Conservation (phyloP, 1,140 invertebrate species). For the Ganaspis sp. region DNA sequence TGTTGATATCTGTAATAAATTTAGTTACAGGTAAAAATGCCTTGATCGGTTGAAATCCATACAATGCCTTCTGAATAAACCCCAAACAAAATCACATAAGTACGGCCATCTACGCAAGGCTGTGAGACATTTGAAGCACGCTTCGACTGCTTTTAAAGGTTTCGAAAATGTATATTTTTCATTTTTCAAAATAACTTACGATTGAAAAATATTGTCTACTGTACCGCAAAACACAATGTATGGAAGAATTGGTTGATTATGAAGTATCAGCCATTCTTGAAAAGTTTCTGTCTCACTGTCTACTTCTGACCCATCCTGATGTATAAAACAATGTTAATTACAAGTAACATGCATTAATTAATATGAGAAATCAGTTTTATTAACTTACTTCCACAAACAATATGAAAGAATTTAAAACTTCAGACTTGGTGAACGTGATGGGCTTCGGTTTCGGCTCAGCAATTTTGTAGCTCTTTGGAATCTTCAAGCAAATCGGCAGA, state of each 20-base stretch:
- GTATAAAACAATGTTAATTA: conserved; percentile 10
- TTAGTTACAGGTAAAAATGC: neutral
- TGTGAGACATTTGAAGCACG: conserved; percentile 38
- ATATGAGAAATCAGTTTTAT: too few relatives aligned
- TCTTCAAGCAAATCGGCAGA: too few relatives aligned
- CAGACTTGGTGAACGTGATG: too few relatives aligned
- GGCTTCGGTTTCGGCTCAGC: too few relatives aligned
- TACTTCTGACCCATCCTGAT: neutral
- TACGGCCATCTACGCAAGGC: conserved; percentile 17
- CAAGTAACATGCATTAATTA: too few relatives aligned
- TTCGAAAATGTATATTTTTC: conserved; percentile 23
- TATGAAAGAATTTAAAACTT: too few relatives aligned
- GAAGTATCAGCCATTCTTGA: neutral
- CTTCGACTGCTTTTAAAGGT: conserved; percentile 34
- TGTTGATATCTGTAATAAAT: too few relatives aligned
- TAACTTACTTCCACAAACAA: too few relatives aligned
- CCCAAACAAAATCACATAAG: conserved; percentile 31
- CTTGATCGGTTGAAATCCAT: conserved; percentile 29
- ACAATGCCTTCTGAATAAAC: conserved; percentile 34
- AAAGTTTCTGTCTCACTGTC: too few relatives aligned
- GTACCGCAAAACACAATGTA: conserved; percentile 30
- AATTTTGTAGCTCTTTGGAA: too few relatives aligned
- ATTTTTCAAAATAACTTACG: conserved; percentile 36
- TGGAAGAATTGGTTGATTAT: neutral
- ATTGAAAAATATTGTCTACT: conserved; percentile 24